These are phyloP conservation scores for Zaprionus inermis DNA, from an alignment of 1,140 invertebrate species.

Conservation along the genomic window DNA sequence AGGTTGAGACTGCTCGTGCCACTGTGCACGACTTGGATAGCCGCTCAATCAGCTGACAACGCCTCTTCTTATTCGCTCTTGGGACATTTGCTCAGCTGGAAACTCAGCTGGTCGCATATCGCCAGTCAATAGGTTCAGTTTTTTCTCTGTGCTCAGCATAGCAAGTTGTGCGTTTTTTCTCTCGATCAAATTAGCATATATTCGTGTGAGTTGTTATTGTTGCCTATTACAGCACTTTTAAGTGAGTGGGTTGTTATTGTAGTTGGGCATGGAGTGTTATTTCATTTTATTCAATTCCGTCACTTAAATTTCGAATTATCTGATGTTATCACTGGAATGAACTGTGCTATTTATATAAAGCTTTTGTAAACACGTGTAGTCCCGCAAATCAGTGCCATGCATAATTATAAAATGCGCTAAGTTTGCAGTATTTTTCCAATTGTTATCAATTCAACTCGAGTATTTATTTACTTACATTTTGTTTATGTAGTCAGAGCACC, in stretches of 20 bases:
- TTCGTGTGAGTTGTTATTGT: background rate
- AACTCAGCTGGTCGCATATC: constrained; percentile 4
- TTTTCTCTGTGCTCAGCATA: background rate
- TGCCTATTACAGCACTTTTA: background rate
- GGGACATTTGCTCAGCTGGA: background rate
- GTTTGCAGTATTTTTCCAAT: constrained; percentile 1
- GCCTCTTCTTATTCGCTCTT: background rate
- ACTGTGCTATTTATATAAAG: background rate
- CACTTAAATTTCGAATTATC: background rate
- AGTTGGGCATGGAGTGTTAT: background rate
- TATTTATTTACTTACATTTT: background rate
- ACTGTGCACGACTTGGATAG: background rate
- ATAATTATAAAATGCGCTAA: background rate
- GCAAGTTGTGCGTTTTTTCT: background rate
- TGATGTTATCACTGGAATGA: background rate
- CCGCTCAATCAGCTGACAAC: background rate
- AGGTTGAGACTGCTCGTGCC: background rate
- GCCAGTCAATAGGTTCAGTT: constrained; percentile 5
- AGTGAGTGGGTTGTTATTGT: background rate
- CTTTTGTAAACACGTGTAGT: background rate
- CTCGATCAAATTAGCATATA: background rate
- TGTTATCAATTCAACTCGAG: background rate
- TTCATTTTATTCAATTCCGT: background rate
- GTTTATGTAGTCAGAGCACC: background rate
- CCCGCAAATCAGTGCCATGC: no score